Conservation (phyloP, 2,888 invertebrate genomes). For the Dynastes grantii region DNA sequence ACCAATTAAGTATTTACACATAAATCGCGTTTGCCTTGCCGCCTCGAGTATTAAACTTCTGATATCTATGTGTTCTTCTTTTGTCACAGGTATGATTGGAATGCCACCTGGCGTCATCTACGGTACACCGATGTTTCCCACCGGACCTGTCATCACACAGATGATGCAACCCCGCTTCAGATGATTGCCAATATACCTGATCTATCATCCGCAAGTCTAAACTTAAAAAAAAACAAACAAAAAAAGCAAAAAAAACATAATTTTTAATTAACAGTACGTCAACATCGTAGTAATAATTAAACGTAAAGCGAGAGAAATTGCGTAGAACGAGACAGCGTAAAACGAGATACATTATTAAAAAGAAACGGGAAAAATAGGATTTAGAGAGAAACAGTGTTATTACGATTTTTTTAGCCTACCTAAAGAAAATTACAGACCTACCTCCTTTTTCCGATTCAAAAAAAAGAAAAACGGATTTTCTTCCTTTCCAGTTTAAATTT, state of each 20-base stretch:
- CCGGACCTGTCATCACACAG: slow-evolving; percentile 70
- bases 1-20: not conserved
- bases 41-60: not conserved
- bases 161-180: slow-evolving; percentile 92
- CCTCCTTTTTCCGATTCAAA: not conserved
- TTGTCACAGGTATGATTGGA: slow-evolving; percentile 70
- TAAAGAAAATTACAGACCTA: not conserved
- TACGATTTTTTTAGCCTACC: slow-evolving; percentile 11
- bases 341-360: not conserved
- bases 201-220: slow-evolving; percentile 72
- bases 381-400: slow-evolving; percentile 8
- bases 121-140: slow-evolving; percentile 70
- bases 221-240: slow-evolving; percentile 21
- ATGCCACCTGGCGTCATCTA: slow-evolving; percentile 71
- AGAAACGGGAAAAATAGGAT: slow-evolving; percentile 1
- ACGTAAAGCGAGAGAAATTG: not conserved
- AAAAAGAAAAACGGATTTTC: not conserved
- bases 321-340: slow-evolving; percentile 18
- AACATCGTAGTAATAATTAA: slow-evolving; percentile 9
- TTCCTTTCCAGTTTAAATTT: not conserved
- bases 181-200: slow-evolving; percentile 82
- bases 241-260: slow-evolving; percentile 6
- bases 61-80: slow-evolving; percentile 54
- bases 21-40: not conserved
- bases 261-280: slow-evolving; percentile 4